These are phyloP conservation scores for Pungitius pungitius DNA, from an alignment of 2,113 vertebrate species.

Conservation along the genomic window DNA sequence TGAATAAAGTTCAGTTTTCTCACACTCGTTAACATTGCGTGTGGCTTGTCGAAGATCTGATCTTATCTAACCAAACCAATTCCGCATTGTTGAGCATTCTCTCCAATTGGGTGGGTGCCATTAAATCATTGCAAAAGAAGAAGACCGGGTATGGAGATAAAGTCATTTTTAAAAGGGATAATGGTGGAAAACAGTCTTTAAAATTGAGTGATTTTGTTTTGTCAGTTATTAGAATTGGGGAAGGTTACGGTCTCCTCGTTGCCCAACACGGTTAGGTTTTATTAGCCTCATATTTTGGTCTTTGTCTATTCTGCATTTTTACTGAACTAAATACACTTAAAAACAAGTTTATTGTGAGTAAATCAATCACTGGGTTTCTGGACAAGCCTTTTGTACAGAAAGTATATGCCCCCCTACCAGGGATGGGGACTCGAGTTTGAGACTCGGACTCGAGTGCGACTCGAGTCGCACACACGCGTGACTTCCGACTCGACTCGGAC, in stretches of 20 bases:
- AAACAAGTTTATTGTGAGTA: neutral
- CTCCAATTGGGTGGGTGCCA: neutral
- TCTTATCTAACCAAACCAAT: neutral
- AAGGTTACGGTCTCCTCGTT: neutral
- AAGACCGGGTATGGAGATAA: neutral
- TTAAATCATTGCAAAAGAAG: neutral
- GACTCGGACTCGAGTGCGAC: too few species aligned
- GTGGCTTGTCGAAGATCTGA: neutral
- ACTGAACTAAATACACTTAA: neutral
- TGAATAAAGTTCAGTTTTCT: neutral
- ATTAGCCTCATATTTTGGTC: neutral
- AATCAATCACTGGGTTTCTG: slow-evolving; percentile 6
- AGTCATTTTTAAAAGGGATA: neutral
- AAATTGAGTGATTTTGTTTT: neutral
- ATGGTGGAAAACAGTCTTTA: neutral
- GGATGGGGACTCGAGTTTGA: too few species aligned
- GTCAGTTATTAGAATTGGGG: neutral
- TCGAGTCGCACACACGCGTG: too few species aligned
- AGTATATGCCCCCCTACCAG: slow-evolving; percentile 32
- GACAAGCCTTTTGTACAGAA: slow-evolving; percentile 15
- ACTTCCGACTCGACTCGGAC: too few species aligned
- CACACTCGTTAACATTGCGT: neutral
- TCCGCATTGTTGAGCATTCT: neutral
- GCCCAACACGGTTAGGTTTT: neutral
- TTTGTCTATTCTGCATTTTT: neutral